Base-by-base conservation (phyloP, 2,113 vertebrate species). In the Morone chrysops region DNA sequence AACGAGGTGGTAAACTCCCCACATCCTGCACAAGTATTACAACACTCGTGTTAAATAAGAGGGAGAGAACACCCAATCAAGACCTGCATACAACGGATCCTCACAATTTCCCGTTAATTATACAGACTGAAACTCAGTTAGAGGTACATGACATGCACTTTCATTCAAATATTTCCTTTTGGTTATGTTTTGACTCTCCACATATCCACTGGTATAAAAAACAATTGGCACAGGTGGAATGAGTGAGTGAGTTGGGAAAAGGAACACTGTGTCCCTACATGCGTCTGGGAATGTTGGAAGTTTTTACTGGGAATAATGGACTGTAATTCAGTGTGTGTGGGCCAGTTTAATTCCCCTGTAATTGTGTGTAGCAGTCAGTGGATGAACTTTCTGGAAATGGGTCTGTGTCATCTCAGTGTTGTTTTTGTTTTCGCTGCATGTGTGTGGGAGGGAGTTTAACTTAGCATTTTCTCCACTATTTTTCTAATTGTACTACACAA, bases 191-290 rank as follows among this genome's bases (percentile, higher is more conserved):
- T 71, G 51, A 59, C 10, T 12, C 41, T 8, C 6, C 41, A 20
- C n/a, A 5, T 45, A 25, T 25, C 1, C 2, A 72, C 25, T 50
- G 14, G 14, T 16, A 41, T 31, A 50, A 51, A 36, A 20, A 25
- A 31, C 31, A 43, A 59, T 3, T 53, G 7, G 16, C 17, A 74
- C 17, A 74, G 18, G 14, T 71, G 36, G 43, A 5, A 38, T 22
- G 8, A 66, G 10, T 68, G 60, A 12, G 40, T 20, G 48, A 5
- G 16, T 20, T 45, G 17, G 5, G 25, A 5, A 68, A 67, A 69
- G 68, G 48, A 51, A 89, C 86, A 81, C 13, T 2, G 12, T 89
- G 82, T 89, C 6, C 60, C 31, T 7, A 13, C 62, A 41, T 74
- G 38, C 2, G 17, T 80, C 60, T 75, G 53, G 57, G 62, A 79